Base-by-base conservation (phyloP, 2,888 invertebrate species). In the Eretmocerus hayati region DNA sequence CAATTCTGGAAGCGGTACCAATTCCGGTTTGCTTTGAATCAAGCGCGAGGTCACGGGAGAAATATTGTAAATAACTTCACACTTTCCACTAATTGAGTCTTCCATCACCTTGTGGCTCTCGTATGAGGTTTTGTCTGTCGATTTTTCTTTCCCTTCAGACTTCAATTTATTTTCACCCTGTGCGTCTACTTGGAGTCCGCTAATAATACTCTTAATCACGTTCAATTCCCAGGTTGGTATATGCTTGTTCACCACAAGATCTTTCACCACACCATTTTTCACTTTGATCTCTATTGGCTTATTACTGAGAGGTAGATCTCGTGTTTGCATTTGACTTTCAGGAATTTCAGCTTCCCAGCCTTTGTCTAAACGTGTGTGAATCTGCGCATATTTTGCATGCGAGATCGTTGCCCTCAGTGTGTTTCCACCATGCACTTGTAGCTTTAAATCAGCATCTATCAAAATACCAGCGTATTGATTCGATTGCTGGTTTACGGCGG, bases 61-160 rank as follows among this genome's bases (percentile, higher is more conserved):
- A 36, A 86, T 76, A 39, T 84, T 77, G 68, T 87, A 87, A n/a
- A 80, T 62, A 60, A 67, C 65, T 53, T 84, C 83, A 58, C 83
- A 83, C 65, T 79, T 78, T 40, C 87, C 87, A 39, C 81, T 79
- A 19, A 86, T 79, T 31, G 84, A 79, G 56, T 81, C 77, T 71
- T 87, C 86, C 81, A 85, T 81, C 55, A 80, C 80, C 57, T 77
- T 81, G 72, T 77, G 86, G 41, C 78, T 72, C 4, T 79, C 84
- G 58, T 75, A 78, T 15, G 70, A 66, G 9, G 63, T 45, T 40
- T 77, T 73, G 41, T 63, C 59, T 39, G 63, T 59, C 5, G 75
- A 71, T 13, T 70, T 55, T 40, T 69, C 62, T 35, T 56, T 54
- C 21, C 54, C 46, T 40, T 52, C 50, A 6, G 57, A 75, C 37